Conservation (phyloP, 2,888 invertebrate genomes). For the Sphaerophoria rueppellii region DNA sequence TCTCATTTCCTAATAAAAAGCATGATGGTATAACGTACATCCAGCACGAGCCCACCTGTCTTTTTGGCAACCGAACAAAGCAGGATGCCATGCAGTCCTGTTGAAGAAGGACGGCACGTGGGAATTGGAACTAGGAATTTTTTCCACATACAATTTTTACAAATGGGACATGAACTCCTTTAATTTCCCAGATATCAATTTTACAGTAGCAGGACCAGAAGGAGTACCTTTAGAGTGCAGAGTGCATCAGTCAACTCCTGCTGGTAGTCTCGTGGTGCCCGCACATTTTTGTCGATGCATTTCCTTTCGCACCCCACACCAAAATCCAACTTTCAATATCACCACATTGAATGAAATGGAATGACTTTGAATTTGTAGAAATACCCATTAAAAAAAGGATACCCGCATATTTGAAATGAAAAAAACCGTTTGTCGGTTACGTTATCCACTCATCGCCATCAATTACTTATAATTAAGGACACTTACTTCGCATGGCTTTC, state of each 20-base stretch:
- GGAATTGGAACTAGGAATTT: constrained; percentile 42
- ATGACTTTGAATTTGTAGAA: background rate
- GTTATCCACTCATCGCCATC: constrained; percentile 52
- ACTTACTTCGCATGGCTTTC: constrained; percentile 18
- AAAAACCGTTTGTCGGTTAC: constrained; percentile 37
- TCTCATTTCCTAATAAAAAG: constrained; percentile 12
- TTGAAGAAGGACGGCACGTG: constrained; percentile 62
- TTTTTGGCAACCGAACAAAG: constrained; percentile 31
- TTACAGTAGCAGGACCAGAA: constrained; percentile 29
- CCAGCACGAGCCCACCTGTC: constrained; percentile 69
- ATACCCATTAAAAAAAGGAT: constrained; percentile 15
- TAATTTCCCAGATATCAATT: constrained; percentile 23
- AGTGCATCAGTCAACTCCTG: constrained; percentile 23
- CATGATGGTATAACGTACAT: background rate
- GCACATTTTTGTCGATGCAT: constrained; percentile 48
- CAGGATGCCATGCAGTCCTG: constrained; percentile 24
- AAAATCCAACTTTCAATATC: background rate
- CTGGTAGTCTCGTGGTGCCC: constrained; percentile 64
- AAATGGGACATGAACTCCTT: constrained; percentile 12
- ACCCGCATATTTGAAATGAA: constrained; percentile 50
- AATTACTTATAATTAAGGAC: constrained; percentile 69
- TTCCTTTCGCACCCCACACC: constrained; percentile 24
- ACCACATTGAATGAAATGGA: background rate
- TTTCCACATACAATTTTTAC: background rate
- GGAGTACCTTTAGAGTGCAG: background rate